Conservation (phyloP, 2,888 invertebrate species). For the Lasioglossum villosulum region DNA sequence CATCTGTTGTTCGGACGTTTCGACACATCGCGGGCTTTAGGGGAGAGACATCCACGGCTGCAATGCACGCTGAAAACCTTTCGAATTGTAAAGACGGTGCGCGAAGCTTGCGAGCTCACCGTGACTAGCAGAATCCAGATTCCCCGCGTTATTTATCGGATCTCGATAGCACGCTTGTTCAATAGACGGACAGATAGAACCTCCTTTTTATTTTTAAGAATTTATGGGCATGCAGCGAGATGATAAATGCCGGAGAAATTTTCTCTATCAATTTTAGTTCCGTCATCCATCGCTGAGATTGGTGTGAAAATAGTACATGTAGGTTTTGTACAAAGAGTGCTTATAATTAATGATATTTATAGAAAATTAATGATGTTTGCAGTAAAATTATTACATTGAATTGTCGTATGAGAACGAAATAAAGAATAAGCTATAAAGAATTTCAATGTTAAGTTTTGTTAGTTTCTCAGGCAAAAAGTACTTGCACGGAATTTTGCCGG, state of each 20-base stretch:
- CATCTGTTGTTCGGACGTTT: constrained; percentile 66
- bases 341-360: neutral
- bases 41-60: neutral
- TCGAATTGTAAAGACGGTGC: constrained; percentile 34
- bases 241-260: neutral
- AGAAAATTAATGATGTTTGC: neutral
- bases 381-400: neutral
- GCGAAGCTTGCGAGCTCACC: constrained; percentile 53
- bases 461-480: neutral
- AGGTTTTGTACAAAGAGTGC: neutral
- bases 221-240: neutral
- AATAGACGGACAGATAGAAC: neutral
- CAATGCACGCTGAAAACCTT: neutral
- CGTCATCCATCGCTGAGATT: neutral
- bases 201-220: neutral
- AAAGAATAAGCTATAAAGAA: neutral
- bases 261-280: neutral
- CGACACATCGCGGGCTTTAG: constrained; percentile 59
- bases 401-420: neutral
- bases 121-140: constrained; percentile 45
- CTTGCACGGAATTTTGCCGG: neutral
- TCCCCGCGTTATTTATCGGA: constrained; percentile 26
- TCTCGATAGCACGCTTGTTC: constrained; percentile 3
- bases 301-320: neutral
- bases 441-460: neutral